A percentile compares a stretch with the other conserved stretches of the same genome.
These are phyloP conservation scores for Baronia brevicornis DNA, from an alignment of 2,888 invertebrate species.

Conservation along the genomic window DNA sequence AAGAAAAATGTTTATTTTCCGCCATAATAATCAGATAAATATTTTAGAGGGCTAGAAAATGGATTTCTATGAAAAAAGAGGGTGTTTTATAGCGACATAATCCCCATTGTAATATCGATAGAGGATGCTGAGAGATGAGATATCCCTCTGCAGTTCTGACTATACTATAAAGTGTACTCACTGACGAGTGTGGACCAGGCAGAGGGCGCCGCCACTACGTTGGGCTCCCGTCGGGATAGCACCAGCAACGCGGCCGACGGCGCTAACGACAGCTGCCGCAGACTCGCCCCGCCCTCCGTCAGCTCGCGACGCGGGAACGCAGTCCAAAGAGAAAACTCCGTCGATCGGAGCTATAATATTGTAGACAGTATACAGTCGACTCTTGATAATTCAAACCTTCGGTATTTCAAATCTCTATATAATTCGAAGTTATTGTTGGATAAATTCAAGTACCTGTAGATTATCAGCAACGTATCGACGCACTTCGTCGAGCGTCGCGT, in stretches of 20 bases:
- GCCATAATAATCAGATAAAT: too few species aligned
- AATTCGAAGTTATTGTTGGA: background rate
- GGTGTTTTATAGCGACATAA: too few species aligned
- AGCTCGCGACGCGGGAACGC: constrained; percentile 86
- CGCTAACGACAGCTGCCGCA: constrained; percentile 80
- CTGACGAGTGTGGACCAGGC: constrained; percentile 28
- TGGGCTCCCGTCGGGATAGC: constrained; percentile 68
- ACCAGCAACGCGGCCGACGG: constrained; percentile 87
- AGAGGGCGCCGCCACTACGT: constrained; percentile 29
- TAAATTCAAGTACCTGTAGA: constrained; percentile 41
- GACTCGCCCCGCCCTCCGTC: constrained; percentile 71
- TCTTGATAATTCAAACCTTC: too few species aligned
- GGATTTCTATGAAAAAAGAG: too few species aligned
- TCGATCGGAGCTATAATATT: constrained; percentile 39
- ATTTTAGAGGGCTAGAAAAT: too few species aligned
- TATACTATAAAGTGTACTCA: too few species aligned
- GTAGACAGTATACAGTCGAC: too few species aligned
- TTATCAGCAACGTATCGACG: constrained; percentile 70
- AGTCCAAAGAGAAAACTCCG: constrained; percentile 82
- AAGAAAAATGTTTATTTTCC: too few species aligned
- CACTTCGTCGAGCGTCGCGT: constrained; percentile 77
- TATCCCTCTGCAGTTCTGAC: too few species aligned
- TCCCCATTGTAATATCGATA: too few species aligned
- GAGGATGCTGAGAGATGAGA: too few species aligned
- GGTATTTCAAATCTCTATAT: too few species aligned